Base-by-base conservation (phyloP, 1,140 invertebrate species). In the Thaumetopoea pityocampa region DNA sequence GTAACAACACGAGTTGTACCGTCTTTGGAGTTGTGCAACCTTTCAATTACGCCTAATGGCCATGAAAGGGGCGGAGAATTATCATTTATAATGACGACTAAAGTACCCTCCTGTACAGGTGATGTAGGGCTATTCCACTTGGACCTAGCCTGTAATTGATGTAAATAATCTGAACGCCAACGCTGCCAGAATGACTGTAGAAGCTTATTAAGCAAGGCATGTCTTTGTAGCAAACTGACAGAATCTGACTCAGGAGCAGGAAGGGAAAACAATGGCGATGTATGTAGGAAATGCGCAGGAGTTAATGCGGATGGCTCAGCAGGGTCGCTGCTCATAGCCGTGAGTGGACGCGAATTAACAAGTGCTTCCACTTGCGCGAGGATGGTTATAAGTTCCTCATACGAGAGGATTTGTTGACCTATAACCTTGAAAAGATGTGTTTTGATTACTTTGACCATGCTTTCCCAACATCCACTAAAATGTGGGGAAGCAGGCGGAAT, bases 291-390 rank as follows among this genome's bases (percentile, higher is more conserved):
- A 44, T 80, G 73, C 4, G 57, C 50, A 11, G 73, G 67, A 3
- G 67, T 74, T 3, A 76, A 22, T 3, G 58, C 44, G 5, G 16
- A n/a, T 22, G 53, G 36, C 27, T 77, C 67, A 9, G 59, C 33
- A n/a, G 64, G 57, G 29, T 56, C 52, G 8, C 34, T 15, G 11
- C 47, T 41, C 5, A 60, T 19, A 8, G 37, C 41, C 3, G 37
- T 50, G 10, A 76, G 42, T 2, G 71, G 68, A 2, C 71, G 17
- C 1, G 61, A 70, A 42, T 80, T 82, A 28, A 82, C 26, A n/a
- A 55, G 20, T 4, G 56, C 56, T 44, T 74, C 67, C 14, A 73
- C 51, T 45, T 66, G 42, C n/a, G 24, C 22, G 2, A 50, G 18
- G 28, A 33, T 5, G 48, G 66, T 68, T 6, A 12, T 9, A 11